These are phyloP conservation scores for Rapana venosa DNA, from an alignment of 2,888 invertebrate genomes.

Conservation along the genomic window DNA sequence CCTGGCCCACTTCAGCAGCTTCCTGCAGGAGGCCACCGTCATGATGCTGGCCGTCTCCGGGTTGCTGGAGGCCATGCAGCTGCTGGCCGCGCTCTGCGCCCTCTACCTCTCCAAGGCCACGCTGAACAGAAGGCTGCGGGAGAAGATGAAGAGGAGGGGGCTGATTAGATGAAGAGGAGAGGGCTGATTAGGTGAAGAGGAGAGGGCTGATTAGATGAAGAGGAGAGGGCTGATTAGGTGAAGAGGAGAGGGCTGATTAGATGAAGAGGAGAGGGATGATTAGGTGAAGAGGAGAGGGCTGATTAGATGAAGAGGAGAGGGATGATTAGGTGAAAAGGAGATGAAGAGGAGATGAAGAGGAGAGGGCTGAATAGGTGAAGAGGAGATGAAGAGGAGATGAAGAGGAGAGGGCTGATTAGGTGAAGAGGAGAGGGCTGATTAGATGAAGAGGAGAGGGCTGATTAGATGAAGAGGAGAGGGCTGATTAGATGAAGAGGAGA, in stretches of 20 bases:
- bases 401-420: no score
- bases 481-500: no score
- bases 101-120: conserved; percentile 8
- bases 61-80: neutral
- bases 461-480: no score
- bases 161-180: neutral
- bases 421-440: no score
- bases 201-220: neutral
- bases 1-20: neutral
- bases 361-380: no score
- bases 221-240: neutral
- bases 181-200: neutral
- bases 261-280: neutral
- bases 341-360: no score
- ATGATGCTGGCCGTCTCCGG: neutral
- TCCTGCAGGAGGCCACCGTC: neutral
- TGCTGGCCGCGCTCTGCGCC: neutral
- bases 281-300: no score
- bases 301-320: no score
- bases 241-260: neutral
- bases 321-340: no score
- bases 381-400: no score
- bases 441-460: no score
- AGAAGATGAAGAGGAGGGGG: neutral
- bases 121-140: neutral